Evolutionary conservation across 2,888 invertebrate species (phyloP), one percentile per base, ranked within the genome.

Genomic region (Synergus laeviventris): DNA sequence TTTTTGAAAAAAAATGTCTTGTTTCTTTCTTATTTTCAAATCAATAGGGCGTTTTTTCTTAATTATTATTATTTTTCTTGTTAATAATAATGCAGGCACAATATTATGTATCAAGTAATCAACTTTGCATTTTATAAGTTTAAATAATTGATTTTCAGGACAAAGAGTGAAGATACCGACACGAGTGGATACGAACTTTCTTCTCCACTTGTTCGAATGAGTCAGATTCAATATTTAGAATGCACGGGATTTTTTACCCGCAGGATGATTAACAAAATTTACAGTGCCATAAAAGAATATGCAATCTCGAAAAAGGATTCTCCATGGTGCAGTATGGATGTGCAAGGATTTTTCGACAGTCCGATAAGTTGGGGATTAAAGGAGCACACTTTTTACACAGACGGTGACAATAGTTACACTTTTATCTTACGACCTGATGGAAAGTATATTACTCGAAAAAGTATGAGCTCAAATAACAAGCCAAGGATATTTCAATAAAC

Each of bases 261-360:
- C 24, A 82, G 86, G 24, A 89, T 91, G 79, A 84, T 93, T 8
- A 76, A 81, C 59, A 85, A 87, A 62, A 87, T 93, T 1, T 90
- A 91, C 24, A 78, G 89, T 56, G 77, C 79, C 36, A 79, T 92
- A 74, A 90, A 87, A 80, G 79, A 88, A 24, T 90, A 88, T 75
- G 76, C 88, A 9, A 81, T 82, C 39, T 75, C 56, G 11, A 81
- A 83, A 18, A 80, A 87, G 18, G 83, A 83, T 31, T 87, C 91
- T 75, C 89, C 91, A 2, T 93, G 93, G 93, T 85, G 88, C 61
- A 91, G 92, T 64, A 83, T 93, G 62, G 92, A 93, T 81, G 91
- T 93, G 9, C 92, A 93, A 84, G 93, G 94, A 56, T 93, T 93
- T 86, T 91, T 91, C 2, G 93, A 93, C 84, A 89, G 91, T 76